Conservation (phyloP, 2,888 invertebrate species). For the Laspeyria flexula region DNA sequence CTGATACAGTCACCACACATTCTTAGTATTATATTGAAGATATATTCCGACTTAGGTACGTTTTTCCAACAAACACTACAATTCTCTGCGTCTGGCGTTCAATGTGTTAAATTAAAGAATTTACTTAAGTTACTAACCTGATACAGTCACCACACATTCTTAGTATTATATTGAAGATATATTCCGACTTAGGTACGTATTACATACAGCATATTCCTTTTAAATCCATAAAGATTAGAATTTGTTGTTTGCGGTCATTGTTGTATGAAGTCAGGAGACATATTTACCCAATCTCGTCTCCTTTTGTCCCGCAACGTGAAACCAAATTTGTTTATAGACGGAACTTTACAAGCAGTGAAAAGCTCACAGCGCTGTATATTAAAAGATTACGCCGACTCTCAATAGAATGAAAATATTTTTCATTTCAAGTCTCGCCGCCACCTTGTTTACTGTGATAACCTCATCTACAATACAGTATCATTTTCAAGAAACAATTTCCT, state of each 20-base stretch:
- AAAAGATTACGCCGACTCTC: constrained; percentile 57
- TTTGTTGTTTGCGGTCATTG: background rate
- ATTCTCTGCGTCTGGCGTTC: too few relatives aligned
- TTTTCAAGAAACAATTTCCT: constrained; percentile 69
- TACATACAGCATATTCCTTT: background rate
- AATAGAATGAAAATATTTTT: constrained; percentile 59
- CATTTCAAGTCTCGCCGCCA: constrained; percentile 42
- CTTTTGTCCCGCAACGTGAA: constrained; percentile 1
- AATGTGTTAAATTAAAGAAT: too few relatives aligned
- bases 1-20: too few relatives aligned
- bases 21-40: too few relatives aligned
- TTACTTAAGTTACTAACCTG: too few relatives aligned
- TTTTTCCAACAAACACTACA: too few relatives aligned
- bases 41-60: too few relatives aligned
- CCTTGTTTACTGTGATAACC: constrained; percentile 59
- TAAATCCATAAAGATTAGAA: background rate
- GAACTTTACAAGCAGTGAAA: constrained; percentile 24
- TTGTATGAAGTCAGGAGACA: background rate
- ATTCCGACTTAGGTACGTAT: too few relatives aligned
- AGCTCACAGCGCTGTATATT: constrained; percentile 41
- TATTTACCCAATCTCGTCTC: background rate
- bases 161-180: too few relatives aligned
- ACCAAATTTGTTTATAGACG: constrained; percentile 31
- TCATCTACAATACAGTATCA: constrained; percentile 62
- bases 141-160: too few relatives aligned